phyloP scores from a whole-genome alignment of 2,113 vertebrate genomes.

The Caretta caretta region DNA sequence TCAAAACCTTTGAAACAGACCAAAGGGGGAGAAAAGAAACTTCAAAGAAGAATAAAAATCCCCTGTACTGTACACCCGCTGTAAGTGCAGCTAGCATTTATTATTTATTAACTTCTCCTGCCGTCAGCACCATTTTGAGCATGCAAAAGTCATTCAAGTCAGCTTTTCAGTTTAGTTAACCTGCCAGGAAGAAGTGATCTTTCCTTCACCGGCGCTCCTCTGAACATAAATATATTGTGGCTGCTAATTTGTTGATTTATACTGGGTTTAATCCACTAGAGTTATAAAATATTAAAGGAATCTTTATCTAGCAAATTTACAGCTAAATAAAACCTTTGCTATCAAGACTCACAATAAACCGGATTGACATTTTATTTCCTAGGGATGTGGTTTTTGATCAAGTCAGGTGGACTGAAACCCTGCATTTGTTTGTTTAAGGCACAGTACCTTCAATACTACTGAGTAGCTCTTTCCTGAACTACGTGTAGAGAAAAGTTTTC shows the following conservation, averaged over 20 bases:
- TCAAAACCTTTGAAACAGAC: constrained; percentile 71
- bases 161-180: constrained; percentile 32
- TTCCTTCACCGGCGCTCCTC: constrained; percentile 59
- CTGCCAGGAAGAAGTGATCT: constrained; percentile 61
- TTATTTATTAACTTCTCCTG: constrained; percentile 58
- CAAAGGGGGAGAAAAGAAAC: constrained; percentile 58
- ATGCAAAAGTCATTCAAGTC: background rate
- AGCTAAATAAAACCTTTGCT: constrained; percentile 57
- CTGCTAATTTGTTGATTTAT: constrained; percentile 69
- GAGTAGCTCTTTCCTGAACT: background rate
- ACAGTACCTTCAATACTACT: background rate
- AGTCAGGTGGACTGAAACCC: constrained; percentile 38
- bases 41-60: constrained; percentile 77
- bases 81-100: constrained; percentile 43
- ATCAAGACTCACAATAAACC: constrained; percentile 38
- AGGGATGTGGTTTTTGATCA: constrained; percentile 58
- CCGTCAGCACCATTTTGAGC: background rate
- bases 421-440: constrained; percentile 36
- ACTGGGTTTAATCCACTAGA: constrained; percentile 56
- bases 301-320: constrained; percentile 50
- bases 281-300: constrained; percentile 64
- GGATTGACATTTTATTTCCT: constrained; percentile 64
- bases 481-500: background rate
- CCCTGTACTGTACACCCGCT: constrained; percentile 38
- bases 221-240: constrained; percentile 37